A percentile compares a stretch with the other conserved stretches of the same genome.
Evolutionary conservation across 2,797 vertebrate species (phyloP).

Genomic region (Macrochelys suwanniensis): DNA sequence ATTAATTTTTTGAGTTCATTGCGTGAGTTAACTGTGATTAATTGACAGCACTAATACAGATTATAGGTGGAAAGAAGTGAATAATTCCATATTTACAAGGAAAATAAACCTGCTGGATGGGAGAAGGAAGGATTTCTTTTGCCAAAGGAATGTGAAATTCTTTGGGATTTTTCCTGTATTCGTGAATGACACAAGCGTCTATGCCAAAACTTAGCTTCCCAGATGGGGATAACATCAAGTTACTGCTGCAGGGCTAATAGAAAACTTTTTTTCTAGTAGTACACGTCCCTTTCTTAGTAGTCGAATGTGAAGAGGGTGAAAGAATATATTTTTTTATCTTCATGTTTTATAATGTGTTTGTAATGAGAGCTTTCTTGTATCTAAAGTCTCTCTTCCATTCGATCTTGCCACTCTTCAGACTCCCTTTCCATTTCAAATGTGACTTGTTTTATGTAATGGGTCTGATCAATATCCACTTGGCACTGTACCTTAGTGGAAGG

Average conservation of each 20-base stretch:
- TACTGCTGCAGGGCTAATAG: accelerated
- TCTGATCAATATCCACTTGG: background rate
- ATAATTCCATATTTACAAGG: background rate
- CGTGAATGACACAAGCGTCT: background rate
- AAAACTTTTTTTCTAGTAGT: background rate
- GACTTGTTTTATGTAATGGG: background rate
- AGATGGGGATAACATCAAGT: background rate
- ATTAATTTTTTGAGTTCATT: no score
- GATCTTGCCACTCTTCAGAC: background rate
- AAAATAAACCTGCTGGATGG: background rate
- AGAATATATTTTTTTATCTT: background rate
- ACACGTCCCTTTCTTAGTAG: no score
- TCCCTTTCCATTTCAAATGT: background rate
- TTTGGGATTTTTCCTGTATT: background rate
- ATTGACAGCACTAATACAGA: no score
- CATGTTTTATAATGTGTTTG: background rate
- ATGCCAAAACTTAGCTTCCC: background rate
- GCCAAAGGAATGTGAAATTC: background rate
- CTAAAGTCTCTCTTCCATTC: background rate
- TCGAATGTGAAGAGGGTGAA: background rate
- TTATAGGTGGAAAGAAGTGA: background rate
- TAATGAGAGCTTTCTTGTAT: background rate
- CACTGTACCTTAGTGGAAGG: accelerated
- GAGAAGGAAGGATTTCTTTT: background rate
- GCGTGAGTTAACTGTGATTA: no score